Base-by-base conservation (phyloP, 2,113 vertebrate genomes). In the Atlantisia rogersi region DNA sequence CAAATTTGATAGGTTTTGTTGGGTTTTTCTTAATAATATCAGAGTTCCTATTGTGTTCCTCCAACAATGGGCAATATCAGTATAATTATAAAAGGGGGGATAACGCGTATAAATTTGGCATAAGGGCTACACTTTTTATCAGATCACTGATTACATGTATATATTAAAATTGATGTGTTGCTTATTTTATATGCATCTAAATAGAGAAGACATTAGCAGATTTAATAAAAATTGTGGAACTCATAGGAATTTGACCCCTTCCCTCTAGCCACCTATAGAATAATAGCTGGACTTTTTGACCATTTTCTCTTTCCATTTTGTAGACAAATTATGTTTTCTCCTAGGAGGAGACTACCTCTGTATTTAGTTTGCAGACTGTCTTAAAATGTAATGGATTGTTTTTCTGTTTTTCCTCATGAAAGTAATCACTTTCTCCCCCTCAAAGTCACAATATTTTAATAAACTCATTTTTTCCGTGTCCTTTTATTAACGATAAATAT, bases 1-100 rank as follows among this genome's bases (percentile, higher is more conserved):
- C 25, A 74, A 83, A 88, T 90, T 81, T 60, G 20, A 71, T 82
- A 50, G 29, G 48, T 5, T 48, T 48, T 48, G 48, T 1, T n/a
- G 76, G 26, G 4, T 18, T 44, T 55, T 74, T 92, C 92, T 79
- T 55, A 96, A 94, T 87, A 96, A 89, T 50, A 68, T 21, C 6
- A 93, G 44, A 65, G 70, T 93, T 91, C 44, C 80, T 75, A 76
- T 90, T 95, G 69, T 95, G 81, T 75, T 86, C 84, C 12, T 65
- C 13, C 83, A 48, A 94, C 88, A 95, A 91, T 82, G 48, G 42
- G 78, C 53, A 78, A 53, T 73, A 86, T 75, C n/a, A 29, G 14
- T 62, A 28, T 58, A 88, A 90, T 81, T 84, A 82, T n/a, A 82
- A 80, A 91, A 85, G 28, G 24, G 42, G 16, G 20, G 88, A 92